These are phyloP conservation scores for Chelonia mydas DNA, from an alignment of 2,797 vertebrate genomes.

Conservation along the genomic window DNA sequence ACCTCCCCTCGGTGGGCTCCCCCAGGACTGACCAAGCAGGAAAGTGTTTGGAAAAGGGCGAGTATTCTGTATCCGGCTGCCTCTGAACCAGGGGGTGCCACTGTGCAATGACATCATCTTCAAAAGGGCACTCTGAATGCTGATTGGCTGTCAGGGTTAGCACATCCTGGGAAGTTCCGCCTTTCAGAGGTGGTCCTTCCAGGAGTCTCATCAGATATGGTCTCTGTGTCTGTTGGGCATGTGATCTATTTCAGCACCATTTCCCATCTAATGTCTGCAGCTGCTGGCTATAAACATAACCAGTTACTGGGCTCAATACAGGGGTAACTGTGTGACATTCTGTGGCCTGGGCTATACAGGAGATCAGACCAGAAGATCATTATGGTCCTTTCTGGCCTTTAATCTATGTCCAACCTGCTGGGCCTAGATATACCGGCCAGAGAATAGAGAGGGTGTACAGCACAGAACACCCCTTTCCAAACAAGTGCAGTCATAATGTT, in stretches of 20 bases:
- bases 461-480: rapidly evolving
- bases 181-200: neutral
- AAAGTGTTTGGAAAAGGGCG: neutral
- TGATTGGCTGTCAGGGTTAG: neutral
- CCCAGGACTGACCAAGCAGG: neutral
- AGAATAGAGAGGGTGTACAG: rapidly evolving
- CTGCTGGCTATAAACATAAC: neutral
- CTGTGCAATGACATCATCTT: neutral
- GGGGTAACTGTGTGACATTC: neutral
- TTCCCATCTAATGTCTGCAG: neutral
- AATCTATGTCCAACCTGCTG: rapidly evolving
- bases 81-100: neutral
- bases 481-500: rapidly evolving
- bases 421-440: rapidly evolving
- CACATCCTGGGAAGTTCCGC: neutral
- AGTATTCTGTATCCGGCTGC: neutral
- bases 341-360: too few species aligned
- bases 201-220: neutral
- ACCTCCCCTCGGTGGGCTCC: neutral
- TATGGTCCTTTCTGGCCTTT: neutral
- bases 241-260: neutral
- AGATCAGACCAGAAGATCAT: neutral
- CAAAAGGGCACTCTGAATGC: neutral
- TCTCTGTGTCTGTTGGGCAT: neutral
- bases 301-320: neutral